Evolutionary conservation across 1,140 invertebrate genomes (phyloP).

Genomic region (Drosophila ogumai): DNA sequence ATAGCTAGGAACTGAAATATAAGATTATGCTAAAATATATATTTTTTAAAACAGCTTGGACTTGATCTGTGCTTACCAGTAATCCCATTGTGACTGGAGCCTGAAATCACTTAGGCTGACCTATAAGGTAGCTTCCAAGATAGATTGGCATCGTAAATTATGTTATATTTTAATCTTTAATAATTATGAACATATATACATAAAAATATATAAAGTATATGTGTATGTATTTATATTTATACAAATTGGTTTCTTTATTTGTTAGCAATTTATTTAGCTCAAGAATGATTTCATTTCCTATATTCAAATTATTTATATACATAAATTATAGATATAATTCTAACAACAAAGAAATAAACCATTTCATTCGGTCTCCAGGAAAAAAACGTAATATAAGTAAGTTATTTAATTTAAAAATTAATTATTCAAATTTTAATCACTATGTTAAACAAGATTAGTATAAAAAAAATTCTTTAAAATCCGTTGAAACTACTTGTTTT

Average conservation of each 20-base stretch:
- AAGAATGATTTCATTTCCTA: background rate
- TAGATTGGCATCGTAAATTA: background rate
- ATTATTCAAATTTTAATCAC: background rate
- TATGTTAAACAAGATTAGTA: too few species aligned
- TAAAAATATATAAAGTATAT: background rate
- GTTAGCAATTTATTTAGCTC: background rate
- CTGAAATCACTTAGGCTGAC: background rate
- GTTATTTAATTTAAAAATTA: too few species aligned
- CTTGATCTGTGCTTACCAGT: background rate
- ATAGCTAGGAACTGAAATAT: background rate
- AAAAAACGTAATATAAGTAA: too few species aligned
- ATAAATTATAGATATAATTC: too few species aligned
- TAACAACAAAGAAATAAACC: too few species aligned
- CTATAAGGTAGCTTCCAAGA: background rate
- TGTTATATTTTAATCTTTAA: background rate
- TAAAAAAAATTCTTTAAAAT: too few species aligned
- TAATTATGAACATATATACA: background rate
- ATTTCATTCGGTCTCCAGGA: too few species aligned
- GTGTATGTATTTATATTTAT: background rate
- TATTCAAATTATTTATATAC: too few species aligned
- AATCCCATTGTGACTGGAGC: constrained; percentile 1
- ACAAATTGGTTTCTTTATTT: background rate
- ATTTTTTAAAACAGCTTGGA: background rate
- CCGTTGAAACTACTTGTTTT: too few species aligned
- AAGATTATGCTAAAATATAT: background rate